These are phyloP conservation scores for Anabas testudineus DNA, from an alignment of 2,797 vertebrate genomes.

Conservation along the genomic window DNA sequence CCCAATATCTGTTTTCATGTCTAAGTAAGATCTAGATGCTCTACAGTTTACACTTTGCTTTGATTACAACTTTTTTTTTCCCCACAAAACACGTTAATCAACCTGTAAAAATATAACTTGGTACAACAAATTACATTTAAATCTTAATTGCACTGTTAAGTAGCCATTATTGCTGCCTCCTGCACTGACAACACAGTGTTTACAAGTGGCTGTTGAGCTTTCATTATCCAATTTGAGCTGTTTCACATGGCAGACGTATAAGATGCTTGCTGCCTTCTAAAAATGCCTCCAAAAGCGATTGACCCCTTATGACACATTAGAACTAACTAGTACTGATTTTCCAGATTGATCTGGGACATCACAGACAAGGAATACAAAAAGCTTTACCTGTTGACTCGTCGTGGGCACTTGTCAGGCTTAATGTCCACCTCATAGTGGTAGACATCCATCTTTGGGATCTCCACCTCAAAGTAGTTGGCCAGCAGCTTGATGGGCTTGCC, in stretches of 20 bases:
- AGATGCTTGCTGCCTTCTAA: conserved; percentile 25
- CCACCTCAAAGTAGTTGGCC: conserved; percentile 99
- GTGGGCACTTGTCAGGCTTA: conserved; percentile 98
- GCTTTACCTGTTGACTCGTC: conserved; percentile 96
- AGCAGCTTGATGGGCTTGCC: conserved; percentile 99
- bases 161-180: conserved; percentile 1
- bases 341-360: conserved; percentile 1
- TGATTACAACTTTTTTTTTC: no score
- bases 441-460: conserved; percentile 99
- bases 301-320: conserved; percentile 4
- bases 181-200: conserved; percentile 26
- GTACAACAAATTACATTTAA: conserved; percentile 19
- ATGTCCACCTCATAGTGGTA: conserved; percentile 99
- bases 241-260: conserved; percentile 26
- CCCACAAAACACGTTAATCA: conserved; percentile 6
- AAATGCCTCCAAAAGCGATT: conserved; percentile 13
- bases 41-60: no score
- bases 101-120: neutral
- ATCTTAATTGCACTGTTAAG: conserved; percentile 10
- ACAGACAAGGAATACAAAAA: neutral
- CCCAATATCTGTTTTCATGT: neutral
- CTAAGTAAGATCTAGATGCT: no score
- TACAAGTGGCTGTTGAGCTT: conserved; percentile 34
- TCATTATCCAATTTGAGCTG: conserved; percentile 38
- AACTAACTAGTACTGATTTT: neutral